Evolutionary conservation across 2,797 vertebrate species (phyloP).

Genomic region (Otolemur crassicaudatus): DNA sequence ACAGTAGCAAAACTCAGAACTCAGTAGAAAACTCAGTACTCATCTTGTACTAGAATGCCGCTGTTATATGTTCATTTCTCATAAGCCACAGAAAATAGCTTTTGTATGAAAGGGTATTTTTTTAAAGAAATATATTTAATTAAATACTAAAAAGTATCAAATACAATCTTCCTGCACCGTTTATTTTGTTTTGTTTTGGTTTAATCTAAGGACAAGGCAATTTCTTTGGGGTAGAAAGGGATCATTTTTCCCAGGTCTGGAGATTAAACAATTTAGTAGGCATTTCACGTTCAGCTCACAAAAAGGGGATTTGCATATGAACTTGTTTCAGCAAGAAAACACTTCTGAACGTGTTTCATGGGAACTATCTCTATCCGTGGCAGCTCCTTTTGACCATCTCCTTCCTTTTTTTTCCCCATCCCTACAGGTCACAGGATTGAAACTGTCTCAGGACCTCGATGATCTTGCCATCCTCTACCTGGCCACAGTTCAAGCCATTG

Average conservation of each 20-base stretch:
- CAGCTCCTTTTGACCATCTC: slow-evolving; percentile 27
- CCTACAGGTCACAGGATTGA: slow-evolving; percentile 93
- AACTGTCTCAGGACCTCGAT: slow-evolving; percentile 93
- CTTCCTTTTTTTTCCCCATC: slow-evolving; percentile 72
- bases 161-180: slow-evolving; percentile 22
- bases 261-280: slow-evolving; percentile 81
- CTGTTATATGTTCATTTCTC: slow-evolving; percentile 2
- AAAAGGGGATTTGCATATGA: slow-evolving; percentile 80
- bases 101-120: neutral
- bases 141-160: slow-evolving; percentile 49
- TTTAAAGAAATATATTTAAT: slow-evolving; percentile 8
- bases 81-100: slow-evolving; percentile 14
- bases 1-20: slow-evolving; percentile 22
- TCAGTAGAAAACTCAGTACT: neutral
- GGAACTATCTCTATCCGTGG: slow-evolving; percentile 59
- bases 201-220: slow-evolving; percentile 25
- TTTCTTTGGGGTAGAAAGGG: slow-evolving; percentile 72
- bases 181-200: slow-evolving; percentile 73
- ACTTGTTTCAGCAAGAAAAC: slow-evolving; percentile 81
- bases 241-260: slow-evolving; percentile 78
- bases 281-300: slow-evolving; percentile 76
- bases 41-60: neutral
- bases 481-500: slow-evolving; percentile 94
- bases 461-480: slow-evolving; percentile 96
- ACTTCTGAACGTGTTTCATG: slow-evolving; percentile 34